Evolutionary conservation across 2,888 invertebrate species (phyloP), one percentile per base, ranked within the genome.

Genomic region (Euclidia mi): DNA sequence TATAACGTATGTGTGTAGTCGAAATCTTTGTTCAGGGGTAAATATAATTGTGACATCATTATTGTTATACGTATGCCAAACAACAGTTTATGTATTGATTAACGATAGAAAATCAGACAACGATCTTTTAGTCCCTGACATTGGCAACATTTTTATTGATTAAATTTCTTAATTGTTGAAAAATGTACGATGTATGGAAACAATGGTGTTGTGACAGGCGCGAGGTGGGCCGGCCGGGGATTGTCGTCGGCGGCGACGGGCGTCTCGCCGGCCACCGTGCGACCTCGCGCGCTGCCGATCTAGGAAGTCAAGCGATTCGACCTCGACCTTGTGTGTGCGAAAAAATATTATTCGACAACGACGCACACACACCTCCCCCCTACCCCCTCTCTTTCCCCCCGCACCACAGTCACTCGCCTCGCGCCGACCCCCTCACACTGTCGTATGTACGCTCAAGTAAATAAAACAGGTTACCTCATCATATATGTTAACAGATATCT

Each of bases 321-420:
- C 93, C 94, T 92, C 90, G 91, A 92, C 92, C 93, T 93, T 94
- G 91, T 82, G 68, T 82, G 79, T 88, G 91, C 90, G 89, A 92
- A 93, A 91, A 90, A 93, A 88, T 84, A 81, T 89, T 58, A 90
- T 91, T 92, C 85, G 87, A 83, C 84, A 78, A 71, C 84, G 81
- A 86, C 87, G 85, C 79, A 83, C 81, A 69, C 69, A 67, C 75
- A 35, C 44, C 28, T 68, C 62, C 76, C 55, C 74, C 69, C 62
- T n/a, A n/a, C n/a, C 70, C 73, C 51, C 71, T 67, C 56, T 43
- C 65, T 7, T 9, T 34, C 7, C 32, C 37, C 20, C 70, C 65
- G 75, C 59, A 9, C 20, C 28, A 28, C n/a, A n/a, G n/a, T n/a
- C n/a, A 35, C 18, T 25, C 28, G 71, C 68, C 64, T 69, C 71